Evolutionary conservation across 2,888 invertebrate genomes (phyloP), one percentile per base, ranked within the genome.

Genomic region (Cantharis flavilabris): DNA sequence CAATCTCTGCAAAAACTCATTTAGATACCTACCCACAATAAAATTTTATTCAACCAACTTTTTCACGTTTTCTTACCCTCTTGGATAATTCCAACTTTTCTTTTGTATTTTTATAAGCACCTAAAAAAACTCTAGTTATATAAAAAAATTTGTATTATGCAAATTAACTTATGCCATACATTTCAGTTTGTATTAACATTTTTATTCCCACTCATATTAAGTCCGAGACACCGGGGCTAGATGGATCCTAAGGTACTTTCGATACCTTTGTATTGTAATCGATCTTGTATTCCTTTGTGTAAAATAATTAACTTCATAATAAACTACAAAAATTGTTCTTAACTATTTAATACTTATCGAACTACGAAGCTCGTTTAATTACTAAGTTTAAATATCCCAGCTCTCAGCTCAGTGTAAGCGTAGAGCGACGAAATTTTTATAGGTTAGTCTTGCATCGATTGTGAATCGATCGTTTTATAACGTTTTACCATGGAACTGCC

Each of bases 1-100:
- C 65, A 73, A 76, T 76, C 62, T 14, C 64, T 63, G 16, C 26
- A 70, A 74, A 49, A 69, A 74, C 18, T 73, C 67, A 67, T 69
- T 73, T 30, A 69, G 28, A 49, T 69, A 64, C 64, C 63, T 30
- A 26, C 62, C 71, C 26, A 20, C 20, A 18, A 30, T 62, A 18
- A 70, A 14, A 33, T 16, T 70, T 16, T 33, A 70, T 33, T 7
- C n/a, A 62, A 23, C 5, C 13, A 71, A 62, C 14, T 5, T 62
- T 71, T 71, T 71, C 71, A 62, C 62, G 23, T 71, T 49, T 49
- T 49, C 49, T 49, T 49, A 49, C 49, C 49, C 49, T 49, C n/a
- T 7, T n/a, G n/a, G 49, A 49, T 49, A n/a, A 49, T 49, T 49
- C 13, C 49, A 49, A 49, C 49, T 49, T 49, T 49, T 49, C 49